Evolutionary conservation across 2,797 vertebrate species (phyloP).

Genomic region (Podarcis siculus): DNA sequence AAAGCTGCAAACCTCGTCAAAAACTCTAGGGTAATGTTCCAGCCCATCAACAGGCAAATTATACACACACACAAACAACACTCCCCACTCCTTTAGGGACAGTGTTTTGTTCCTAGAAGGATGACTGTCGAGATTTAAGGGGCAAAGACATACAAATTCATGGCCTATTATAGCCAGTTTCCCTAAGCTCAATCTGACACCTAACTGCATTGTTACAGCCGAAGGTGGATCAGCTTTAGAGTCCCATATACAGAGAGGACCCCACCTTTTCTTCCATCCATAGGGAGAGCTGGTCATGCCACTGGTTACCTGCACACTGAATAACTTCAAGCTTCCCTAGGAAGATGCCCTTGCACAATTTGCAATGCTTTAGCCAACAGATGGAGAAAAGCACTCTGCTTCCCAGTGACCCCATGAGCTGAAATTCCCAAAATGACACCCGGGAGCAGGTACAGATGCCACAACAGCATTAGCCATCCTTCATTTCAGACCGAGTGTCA

Average conservation of each 20-base stretch:
- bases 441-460: not conserved
- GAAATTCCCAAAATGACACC: fast-evolving
- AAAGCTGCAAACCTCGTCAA: not conserved
- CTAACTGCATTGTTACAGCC: not conserved
- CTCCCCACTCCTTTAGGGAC: not conserved
- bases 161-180: not conserved
- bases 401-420: fast-evolving
- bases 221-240: not conserved
- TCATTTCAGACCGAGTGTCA: not conserved
- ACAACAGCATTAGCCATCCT: not conserved
- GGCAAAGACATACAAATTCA: not conserved
- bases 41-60: not conserved
- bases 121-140: not conserved
- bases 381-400: not conserved
- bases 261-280: not conserved
- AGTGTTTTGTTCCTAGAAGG: not conserved
- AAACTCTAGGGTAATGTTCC: not conserved
- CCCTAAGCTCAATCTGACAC: not conserved
- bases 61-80: too few relatives aligned
- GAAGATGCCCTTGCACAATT: not conserved
- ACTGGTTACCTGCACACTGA: not conserved
- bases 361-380: not conserved
- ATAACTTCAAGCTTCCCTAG: not conserved
- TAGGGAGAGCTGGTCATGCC: fast-evolving
- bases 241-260: too few relatives aligned